Evolutionary conservation across 2,888 invertebrate species (phyloP).

Genomic region (Drosophila borealis): DNA sequence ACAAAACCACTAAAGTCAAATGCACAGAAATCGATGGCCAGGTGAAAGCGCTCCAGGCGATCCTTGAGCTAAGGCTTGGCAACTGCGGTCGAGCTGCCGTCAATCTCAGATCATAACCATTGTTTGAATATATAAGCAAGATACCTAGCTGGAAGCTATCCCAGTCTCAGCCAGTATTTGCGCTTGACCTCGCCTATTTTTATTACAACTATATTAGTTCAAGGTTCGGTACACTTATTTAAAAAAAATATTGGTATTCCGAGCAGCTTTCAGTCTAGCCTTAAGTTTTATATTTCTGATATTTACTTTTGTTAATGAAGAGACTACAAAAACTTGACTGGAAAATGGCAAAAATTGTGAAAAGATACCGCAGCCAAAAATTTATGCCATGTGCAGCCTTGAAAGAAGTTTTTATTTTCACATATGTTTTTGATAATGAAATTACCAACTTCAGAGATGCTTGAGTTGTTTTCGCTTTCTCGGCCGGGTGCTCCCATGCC

Average conservation of each 20-base stretch:
- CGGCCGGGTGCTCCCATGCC: background rate
- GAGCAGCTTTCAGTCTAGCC: background rate
- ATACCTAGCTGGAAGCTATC: background rate
- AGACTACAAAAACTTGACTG: too few species aligned
- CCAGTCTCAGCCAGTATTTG: too few species aligned
- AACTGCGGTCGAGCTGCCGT: conserved; percentile 8
- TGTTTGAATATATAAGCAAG: conserved; percentile 1
- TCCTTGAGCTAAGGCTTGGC: conserved; percentile 7
- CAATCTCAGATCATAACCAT: conserved; percentile 7
- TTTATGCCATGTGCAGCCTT: conserved; percentile 6
- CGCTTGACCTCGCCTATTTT: too few species aligned
- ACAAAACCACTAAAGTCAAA: conserved; percentile 20
- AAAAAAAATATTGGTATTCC: too few species aligned
- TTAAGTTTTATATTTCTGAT: background rate
- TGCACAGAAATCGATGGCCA: conserved; percentile 6
- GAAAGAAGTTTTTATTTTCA: conserved; percentile 13
- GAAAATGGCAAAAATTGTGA: too few species aligned
- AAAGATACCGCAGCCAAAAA: background rate
- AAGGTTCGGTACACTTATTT: too few species aligned
- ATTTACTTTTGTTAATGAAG: background rate
- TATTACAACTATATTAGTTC: too few species aligned
- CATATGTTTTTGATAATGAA: conserved; percentile 39
- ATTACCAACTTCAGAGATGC: conserved; percentile 16
- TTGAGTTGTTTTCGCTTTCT: conserved; percentile 34
- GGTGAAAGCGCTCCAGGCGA: conserved; percentile 4